A percentile compares a stretch with the other conserved stretches of the same genome.
Evolutionary conservation across 2,888 invertebrate genomes (phyloP).

Genomic region (Lasioglossum morio): DNA sequence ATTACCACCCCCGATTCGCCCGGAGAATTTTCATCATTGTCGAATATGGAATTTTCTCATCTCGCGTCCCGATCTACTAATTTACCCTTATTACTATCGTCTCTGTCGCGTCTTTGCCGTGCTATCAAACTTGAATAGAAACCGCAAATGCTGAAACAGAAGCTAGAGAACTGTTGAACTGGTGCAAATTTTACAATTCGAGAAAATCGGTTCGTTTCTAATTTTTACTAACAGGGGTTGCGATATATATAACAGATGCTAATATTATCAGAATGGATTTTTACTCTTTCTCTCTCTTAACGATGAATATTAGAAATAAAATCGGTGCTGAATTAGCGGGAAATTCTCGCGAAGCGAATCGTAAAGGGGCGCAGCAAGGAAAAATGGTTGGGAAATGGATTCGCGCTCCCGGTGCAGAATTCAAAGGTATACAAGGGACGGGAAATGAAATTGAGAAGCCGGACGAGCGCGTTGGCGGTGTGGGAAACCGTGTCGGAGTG

Average conservation of each 20-base stretch:
- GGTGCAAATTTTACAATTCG: background rate
- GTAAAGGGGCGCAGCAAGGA: background rate
- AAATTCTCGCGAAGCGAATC: background rate
- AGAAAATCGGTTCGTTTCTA: background rate
- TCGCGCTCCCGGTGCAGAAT: constrained; percentile 11
- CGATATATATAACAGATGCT: too few relatives aligned
- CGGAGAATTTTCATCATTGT: constrained; percentile 18
- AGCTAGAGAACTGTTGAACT: too few relatives aligned
- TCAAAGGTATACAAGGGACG: constrained; percentile 14
- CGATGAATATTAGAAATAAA: background rate
- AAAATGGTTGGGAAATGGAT: background rate
- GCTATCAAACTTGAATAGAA: too few relatives aligned
- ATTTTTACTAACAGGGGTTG: background rate
- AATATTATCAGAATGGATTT: too few relatives aligned
- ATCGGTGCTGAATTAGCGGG: background rate
- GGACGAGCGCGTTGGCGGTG: constrained; percentile 64
- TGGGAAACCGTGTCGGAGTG: constrained; percentile 62
- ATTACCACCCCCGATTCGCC: constrained; percentile 39
- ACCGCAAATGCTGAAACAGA: too few relatives aligned
- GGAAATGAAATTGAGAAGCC: constrained; percentile 70
- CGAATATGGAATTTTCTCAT: background rate
- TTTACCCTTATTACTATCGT: background rate
- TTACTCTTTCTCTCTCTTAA: too few relatives aligned
- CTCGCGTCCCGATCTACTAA: background rate
- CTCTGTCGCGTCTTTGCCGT: too few relatives aligned